These are phyloP conservation scores for Cotesia vestalis DNA, from an alignment of 1,140 invertebrate species.

Conservation along the genomic window DNA sequence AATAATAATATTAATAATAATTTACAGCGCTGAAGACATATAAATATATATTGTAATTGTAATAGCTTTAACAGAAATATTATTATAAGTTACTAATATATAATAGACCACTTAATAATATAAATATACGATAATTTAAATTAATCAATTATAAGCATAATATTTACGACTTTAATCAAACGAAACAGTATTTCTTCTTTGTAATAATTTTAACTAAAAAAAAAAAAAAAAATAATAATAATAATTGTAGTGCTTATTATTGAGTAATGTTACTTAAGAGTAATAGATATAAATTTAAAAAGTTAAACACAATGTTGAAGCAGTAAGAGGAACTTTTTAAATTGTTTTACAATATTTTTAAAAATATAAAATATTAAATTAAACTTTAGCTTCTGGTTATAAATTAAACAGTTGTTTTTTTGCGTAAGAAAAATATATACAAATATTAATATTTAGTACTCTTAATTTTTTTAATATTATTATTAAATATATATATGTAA, in stretches of 20 bases:
- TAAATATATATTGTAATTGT: background rate
- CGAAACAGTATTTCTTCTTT: no score
- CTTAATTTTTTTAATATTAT: background rate
- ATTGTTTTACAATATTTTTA: background rate
- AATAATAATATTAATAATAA: constrained; percentile 55
- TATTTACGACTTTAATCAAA: no score
- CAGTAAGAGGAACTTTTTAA: constrained; percentile 1
- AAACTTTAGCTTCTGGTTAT: constrained; percentile 3
- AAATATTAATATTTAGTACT: background rate
- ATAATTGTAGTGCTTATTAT: no score
- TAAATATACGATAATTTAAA: no score
- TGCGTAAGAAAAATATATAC: background rate
- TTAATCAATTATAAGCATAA: no score
- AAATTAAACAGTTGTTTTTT: constrained; percentile 8
- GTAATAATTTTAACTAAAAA: no score
- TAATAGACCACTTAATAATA: no score
- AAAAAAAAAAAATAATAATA: no score
- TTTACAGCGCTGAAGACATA: constrained; percentile 24
- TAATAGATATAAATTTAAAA: no score
- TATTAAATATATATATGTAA: constrained; percentile 3
- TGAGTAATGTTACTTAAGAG: no score
- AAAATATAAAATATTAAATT: constrained; percentile 3
- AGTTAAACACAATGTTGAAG: no score
- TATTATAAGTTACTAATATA: background rate
- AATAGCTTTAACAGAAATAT: constrained; percentile 6